phyloP scores from a whole-genome alignment of 1,140 invertebrate species.

The Trigoniulus corallinus region DNA sequence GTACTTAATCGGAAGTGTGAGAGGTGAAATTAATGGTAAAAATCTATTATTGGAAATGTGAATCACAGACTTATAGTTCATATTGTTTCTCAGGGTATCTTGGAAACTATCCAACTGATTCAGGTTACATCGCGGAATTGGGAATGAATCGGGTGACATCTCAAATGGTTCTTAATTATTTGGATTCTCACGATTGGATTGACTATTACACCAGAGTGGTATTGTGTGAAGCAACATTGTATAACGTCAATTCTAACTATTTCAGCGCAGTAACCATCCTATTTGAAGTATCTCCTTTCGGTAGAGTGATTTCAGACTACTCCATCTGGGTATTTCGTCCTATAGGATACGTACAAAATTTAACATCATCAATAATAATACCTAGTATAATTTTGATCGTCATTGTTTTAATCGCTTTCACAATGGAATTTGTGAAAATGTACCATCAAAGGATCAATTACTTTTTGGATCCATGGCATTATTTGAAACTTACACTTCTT shows the following conservation, averaged over 20 bases:
- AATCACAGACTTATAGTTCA: background rate
- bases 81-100: background rate
- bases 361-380: background rate
- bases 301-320: background rate
- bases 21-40: background rate
- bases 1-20: background rate
- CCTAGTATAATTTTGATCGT: background rate
- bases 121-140: background rate
- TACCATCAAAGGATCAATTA: background rate
- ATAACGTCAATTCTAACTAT: background rate
- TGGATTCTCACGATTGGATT: background rate
- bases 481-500: background rate
- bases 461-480: background rate
- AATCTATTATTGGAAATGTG: background rate
- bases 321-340: background rate
- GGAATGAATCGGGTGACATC: background rate
- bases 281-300: background rate
- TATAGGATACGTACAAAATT: background rate
- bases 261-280: background rate
- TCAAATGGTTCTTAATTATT: background rate
- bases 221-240: background rate
- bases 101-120: background rate
- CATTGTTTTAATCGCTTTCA: background rate
- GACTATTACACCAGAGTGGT: background rate
- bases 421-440: background rate